These are phyloP conservation scores for Stenoptilia bipunctidactyla DNA, from an alignment of 2,888 invertebrate species.

Conservation along the genomic window DNA sequence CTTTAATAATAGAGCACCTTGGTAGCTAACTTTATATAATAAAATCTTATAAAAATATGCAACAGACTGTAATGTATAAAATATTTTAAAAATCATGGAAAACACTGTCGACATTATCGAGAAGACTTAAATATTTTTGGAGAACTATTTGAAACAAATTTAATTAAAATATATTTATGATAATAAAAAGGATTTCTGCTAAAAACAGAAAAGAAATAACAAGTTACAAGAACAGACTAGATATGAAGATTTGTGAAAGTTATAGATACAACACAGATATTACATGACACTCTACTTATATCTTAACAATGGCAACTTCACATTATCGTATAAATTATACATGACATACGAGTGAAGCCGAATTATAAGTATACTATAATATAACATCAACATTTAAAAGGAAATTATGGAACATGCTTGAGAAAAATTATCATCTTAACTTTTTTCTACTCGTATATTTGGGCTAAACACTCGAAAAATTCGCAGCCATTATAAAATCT, in stretches of 20 bases:
- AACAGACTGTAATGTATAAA: constrained; percentile 36
- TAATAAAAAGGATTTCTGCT: constrained; percentile 26
- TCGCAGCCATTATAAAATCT: no score
- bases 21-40: constrained; percentile 54
- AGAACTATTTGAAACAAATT: constrained; percentile 30
- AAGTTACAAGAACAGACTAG: constrained; percentile 56
- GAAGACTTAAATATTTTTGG: constrained; percentile 30
- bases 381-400: constrained; percentile 14
- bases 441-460: no score
- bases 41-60: constrained; percentile 50
- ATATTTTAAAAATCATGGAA: constrained; percentile 37
- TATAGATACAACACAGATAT: constrained; percentile 22
- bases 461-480: no score
- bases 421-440: no score
- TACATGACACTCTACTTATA: constrained; percentile 28
- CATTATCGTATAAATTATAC: constrained; percentile 23
- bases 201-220: constrained; percentile 32
- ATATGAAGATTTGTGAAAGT: constrained; percentile 43
- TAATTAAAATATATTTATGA: constrained; percentile 25
- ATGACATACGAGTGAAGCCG: constrained; percentile 22
- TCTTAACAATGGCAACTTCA: constrained; percentile 38
- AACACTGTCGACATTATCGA: constrained; percentile 26
- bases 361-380: constrained; percentile 15
- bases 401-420: no score
- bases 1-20: constrained; percentile 63